Evolutionary conservation across 1,140 invertebrate genomes (phyloP), one percentile per base, ranked within the genome.

Genomic region (Stratiolaelaps scimitus): DNA sequence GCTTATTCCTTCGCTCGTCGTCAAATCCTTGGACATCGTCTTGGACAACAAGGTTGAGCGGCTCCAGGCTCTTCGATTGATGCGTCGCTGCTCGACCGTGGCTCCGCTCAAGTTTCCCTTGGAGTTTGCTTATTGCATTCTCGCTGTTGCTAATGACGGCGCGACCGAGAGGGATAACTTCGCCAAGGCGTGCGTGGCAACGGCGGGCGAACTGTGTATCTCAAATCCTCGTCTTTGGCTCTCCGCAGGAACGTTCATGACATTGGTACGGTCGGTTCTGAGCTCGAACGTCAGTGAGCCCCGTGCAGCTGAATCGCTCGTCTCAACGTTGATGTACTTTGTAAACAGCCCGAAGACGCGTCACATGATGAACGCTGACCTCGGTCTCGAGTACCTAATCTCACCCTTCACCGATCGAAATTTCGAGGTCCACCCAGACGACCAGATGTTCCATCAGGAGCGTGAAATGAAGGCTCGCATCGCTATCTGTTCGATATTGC

Each of bases 21-120:
- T 83, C 70, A 78, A 80, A 66, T 80, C 78, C 71, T 82, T 95
- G 72, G 91, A 95, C 77, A 77, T 94, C 53, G 79, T 77, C 83
- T 48, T 82, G 19, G 78, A 87, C 69, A 92, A 93, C 75, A 87
- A 92, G 72, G 83, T 86, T 67, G 92, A 95, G 75, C 80, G 91
- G 29, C 82, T 92, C 46, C 90, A 95, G 77, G 89, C 89, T 0
- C 77, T 94, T 67, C 83, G 89, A 72, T 80, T 95, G 19, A 83
- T 87, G 40, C 77, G 88, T 68, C 82, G 84, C 69, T 80, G 85
- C 20, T 75, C 88, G 26, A 76, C 82, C 1, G 74, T 88, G 48
- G 79, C 83, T 29, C 84, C 86, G 4, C 72, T 77, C 26, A 76
- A 80, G 56, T 83, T 88, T 69, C 83, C 84, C 47, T 72, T 81